phyloP scores from a whole-genome alignment of 1,140 invertebrate genomes.

The Laupala kohalensis region DNA sequence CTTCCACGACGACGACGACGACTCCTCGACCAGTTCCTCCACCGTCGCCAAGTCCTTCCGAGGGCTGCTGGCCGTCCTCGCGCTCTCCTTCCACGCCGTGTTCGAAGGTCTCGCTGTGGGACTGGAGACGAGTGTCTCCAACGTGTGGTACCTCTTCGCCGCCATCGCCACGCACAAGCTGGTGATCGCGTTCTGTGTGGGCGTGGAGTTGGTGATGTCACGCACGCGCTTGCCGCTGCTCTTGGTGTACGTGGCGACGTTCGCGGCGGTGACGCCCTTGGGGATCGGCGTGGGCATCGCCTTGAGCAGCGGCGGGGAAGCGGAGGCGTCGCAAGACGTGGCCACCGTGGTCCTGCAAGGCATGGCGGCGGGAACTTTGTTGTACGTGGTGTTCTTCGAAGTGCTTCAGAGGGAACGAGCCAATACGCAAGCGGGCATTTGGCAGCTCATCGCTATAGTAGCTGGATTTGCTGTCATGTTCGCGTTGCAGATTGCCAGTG shows the following conservation, averaged over 20 bases:
- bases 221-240: slow-evolving; percentile 40
- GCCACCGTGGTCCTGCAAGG: slow-evolving; percentile 51
- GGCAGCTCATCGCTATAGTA: slow-evolving; percentile 54
- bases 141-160: slow-evolving; percentile 51
- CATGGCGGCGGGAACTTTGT: slow-evolving; percentile 70
- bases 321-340: slow-evolving; percentile 12
- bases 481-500: slow-evolving; percentile 56
- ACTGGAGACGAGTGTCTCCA: slow-evolving; percentile 44
- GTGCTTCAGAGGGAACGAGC: slow-evolving; percentile 65
- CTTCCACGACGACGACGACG: slow-evolving; percentile 7
- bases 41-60: slow-evolving; percentile 34
- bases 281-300: slow-evolving; percentile 48
- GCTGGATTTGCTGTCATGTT: slow-evolving; percentile 67
- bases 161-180: slow-evolving; percentile 63
- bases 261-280: slow-evolving; percentile 54
- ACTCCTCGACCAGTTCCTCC: slow-evolving; percentile 3
- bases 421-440: slow-evolving; percentile 47
- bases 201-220: slow-evolving; percentile 51
- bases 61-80: slow-evolving; percentile 52
- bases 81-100: slow-evolving; percentile 65
- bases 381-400: slow-evolving; percentile 87
- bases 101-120: slow-evolving; percentile 74
- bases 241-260: slow-evolving; percentile 41
- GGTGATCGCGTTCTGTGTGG: slow-evolving; percentile 56
- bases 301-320: slow-evolving; percentile 24